phyloP scores from a whole-genome alignment of 2,888 invertebrate genomes.

The Standfussiana lucernea region DNA sequence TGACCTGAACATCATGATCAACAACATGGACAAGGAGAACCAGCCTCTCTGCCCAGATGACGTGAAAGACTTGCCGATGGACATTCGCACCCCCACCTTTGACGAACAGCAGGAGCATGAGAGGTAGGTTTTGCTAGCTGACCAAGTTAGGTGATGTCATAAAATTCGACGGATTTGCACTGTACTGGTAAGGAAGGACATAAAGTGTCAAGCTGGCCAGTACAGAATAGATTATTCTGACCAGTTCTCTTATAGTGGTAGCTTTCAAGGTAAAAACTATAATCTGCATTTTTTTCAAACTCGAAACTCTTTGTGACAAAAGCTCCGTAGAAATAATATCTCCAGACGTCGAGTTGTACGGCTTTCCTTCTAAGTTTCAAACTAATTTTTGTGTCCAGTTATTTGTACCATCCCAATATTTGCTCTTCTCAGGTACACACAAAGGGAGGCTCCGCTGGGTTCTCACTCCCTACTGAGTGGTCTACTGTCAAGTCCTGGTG shows the following conservation, averaged over 20 bases:
- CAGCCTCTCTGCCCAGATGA: slow-evolving; percentile 78
- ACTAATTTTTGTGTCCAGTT: neutral
- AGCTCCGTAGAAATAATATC: neutral
- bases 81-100: slow-evolving; percentile 70
- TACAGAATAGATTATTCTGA: neutral
- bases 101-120: slow-evolving; percentile 71
- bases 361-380: neutral
- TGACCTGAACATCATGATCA: slow-evolving; percentile 83
- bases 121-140: slow-evolving; percentile 33
- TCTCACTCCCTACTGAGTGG: slow-evolving; percentile 76
- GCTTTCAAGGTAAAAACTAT: no score
- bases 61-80: slow-evolving; percentile 72
- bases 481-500: slow-evolving; percentile 82
- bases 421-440: slow-evolving; percentile 62
- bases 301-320: no score
- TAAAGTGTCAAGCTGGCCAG: neutral
- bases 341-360: neutral
- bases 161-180: neutral
- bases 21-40: slow-evolving; percentile 84
- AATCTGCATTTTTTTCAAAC: no score
- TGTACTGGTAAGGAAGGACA: neutral
- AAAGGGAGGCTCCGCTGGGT: slow-evolving; percentile 73
- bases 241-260: neutral
- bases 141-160: neutral
- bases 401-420: slow-evolving; percentile 4